These are phyloP conservation scores for Julus scanicus DNA, from an alignment of 2,888 invertebrate genomes.

Conservation along the genomic window DNA sequence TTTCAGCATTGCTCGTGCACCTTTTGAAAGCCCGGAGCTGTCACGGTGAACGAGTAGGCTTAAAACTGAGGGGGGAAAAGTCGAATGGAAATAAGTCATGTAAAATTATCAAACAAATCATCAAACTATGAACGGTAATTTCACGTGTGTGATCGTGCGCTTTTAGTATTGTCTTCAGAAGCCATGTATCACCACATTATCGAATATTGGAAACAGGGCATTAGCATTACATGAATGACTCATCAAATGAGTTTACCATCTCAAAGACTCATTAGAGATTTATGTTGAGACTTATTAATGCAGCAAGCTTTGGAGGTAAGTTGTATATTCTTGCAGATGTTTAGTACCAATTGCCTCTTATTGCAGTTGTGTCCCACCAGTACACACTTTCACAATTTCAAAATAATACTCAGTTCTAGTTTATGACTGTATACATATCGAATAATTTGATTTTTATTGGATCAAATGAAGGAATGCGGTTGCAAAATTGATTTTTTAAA, in stretches of 20 bases:
- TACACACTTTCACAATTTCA: too few relatives aligned
- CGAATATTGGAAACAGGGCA: background rate
- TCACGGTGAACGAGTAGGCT: slow-evolving; percentile 37
- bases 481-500: too few relatives aligned
- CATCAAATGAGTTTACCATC: background rate
- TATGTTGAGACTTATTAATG: background rate
- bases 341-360: too few relatives aligned
- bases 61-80: background rate
- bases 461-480: too few relatives aligned
- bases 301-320: too few relatives aligned
- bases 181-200: background rate
- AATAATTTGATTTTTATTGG: too few relatives aligned
- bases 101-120: slow-evolving; percentile 3
- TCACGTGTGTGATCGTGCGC: background rate
- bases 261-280: background rate
- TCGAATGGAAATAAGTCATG: background rate
- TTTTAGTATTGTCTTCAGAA: background rate
- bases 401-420: too few relatives aligned
- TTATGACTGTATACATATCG: too few relatives aligned
- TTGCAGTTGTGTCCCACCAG: too few relatives aligned
- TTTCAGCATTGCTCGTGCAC: slow-evolving; percentile 43
- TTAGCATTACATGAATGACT: too few relatives aligned
- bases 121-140: background rate
- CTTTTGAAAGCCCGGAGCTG: slow-evolving; percentile 20
- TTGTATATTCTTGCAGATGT: too few relatives aligned